These are phyloP conservation scores for Oreochromis niloticus DNA, from an alignment of 2,113 vertebrate genomes.

Conservation along the genomic window DNA sequence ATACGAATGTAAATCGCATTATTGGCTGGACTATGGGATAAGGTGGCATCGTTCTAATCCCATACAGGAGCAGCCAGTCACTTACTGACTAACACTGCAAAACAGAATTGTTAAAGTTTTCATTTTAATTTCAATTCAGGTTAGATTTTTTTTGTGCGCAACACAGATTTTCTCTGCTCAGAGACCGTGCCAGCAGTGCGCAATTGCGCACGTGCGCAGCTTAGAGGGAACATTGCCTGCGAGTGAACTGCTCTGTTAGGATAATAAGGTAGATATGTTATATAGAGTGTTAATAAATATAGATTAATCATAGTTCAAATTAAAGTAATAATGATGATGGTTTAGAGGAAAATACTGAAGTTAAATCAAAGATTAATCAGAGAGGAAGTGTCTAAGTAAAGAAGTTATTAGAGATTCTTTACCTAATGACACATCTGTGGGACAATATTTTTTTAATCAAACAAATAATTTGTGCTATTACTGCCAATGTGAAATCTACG, in stretches of 20 bases:
- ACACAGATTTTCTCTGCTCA: too few relatives aligned
- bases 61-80: too few relatives aligned
- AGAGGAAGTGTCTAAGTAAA: background rate
- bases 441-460: background rate
- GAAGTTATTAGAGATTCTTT: background rate
- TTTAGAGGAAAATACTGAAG: background rate
- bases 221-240: background rate
- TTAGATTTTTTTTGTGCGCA: too few relatives aligned
- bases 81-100: too few relatives aligned
- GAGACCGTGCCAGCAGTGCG: too few relatives aligned
- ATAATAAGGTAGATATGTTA: fast-evolving
- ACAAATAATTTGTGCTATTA: background rate
- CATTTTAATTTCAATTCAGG: too few relatives aligned
- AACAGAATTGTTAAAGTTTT: too few relatives aligned
- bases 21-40: too few relatives aligned
- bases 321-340: background rate
- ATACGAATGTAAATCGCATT: too few relatives aligned
- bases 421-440: fast-evolving
- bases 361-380: background rate
- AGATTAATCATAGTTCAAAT: background rate
- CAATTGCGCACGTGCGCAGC: too few relatives aligned
- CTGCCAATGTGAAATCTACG: fast-evolving
- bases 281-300: background rate
- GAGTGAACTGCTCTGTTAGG: background rate
- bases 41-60: too few relatives aligned